These are phyloP conservation scores for Hartigia nigra DNA, from an alignment of 2,888 invertebrate species.

Conservation along the genomic window DNA sequence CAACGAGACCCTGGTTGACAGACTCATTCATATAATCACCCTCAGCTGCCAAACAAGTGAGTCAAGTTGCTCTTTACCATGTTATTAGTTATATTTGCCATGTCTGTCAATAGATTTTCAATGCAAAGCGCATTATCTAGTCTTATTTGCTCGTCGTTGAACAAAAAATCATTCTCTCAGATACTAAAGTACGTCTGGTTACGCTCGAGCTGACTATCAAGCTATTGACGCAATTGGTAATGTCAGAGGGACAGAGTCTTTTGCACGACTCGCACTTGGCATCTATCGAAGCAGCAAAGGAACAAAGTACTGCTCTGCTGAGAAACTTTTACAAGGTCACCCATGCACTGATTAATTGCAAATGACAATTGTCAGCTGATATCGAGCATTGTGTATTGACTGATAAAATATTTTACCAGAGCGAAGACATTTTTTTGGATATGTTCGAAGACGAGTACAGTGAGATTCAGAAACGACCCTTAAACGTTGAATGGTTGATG, in stretches of 20 bases:
- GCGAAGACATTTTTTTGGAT: constrained; percentile 97
- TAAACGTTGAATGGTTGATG: constrained; percentile 94
- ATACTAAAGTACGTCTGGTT: constrained; percentile 88
- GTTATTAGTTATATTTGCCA: neutral
- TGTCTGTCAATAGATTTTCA: neutral
- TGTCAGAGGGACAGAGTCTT: constrained; percentile 70
- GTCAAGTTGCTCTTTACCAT: constrained; percentile 52
- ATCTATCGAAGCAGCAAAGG: constrained; percentile 77
- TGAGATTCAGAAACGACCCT: constrained; percentile 86
- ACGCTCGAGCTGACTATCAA: constrained; percentile 91
- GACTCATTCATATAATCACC: constrained; percentile 84
- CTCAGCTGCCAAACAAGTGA: constrained; percentile 88
- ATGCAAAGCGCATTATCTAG: constrained; percentile 6
- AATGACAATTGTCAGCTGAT: neutral
- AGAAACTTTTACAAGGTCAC: constrained; percentile 89
- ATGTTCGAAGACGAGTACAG: constrained; percentile 99
- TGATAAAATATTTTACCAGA: constrained; percentile 64
- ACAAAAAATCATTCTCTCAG: constrained; percentile 62
- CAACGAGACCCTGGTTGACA: constrained; percentile 84
- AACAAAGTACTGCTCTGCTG: constrained; percentile 85
- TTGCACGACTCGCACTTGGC: constrained; percentile 77
- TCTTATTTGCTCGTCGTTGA: constrained; percentile 13
- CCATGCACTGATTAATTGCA: neutral
- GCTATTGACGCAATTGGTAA: constrained; percentile 78
- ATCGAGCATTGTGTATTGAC: neutral